Percentiles rank a stretch among this genome's conserved stretches.
Conservation (phyloP, 2,797 vertebrate species). For the Sciurus vulgaris region DNA sequence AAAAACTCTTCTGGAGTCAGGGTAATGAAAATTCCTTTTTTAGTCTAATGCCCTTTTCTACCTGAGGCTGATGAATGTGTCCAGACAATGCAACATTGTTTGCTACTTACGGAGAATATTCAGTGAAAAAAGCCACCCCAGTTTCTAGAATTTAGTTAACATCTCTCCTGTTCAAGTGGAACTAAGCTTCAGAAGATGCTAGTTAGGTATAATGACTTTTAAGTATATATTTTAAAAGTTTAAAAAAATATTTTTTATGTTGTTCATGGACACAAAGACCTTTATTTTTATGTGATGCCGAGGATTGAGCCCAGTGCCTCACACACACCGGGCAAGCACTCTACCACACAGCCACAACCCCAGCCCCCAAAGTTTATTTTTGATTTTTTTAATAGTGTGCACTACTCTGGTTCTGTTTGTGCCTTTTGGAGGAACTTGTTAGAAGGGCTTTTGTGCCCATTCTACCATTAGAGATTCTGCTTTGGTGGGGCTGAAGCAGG, state of each 20-base stretch:
- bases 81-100: background rate
- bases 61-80: background rate
- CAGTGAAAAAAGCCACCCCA: background rate
- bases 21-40: background rate
- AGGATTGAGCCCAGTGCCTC: no score
- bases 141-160: constrained; percentile 25
- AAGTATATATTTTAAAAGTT: no score
- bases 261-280: no score
- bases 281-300: no score
- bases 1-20: background rate
- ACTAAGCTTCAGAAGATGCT: background rate
- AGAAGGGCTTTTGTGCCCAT: background rate
- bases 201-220: background rate
- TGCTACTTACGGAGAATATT: background rate
- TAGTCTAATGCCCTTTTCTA: constrained; percentile 1
- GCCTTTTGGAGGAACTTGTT: background rate
- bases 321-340: no score
- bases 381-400: background rate
- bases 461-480: background rate
- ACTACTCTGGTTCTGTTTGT: background rate
- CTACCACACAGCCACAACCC: no score
- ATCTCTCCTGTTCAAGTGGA: background rate
- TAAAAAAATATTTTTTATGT: no score
- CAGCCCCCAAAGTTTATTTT: background rate
- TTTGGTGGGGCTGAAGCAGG: background rate